Percentiles rank a stretch among this genome's conserved stretches.
phyloP scores from a whole-genome alignment of 2,113 vertebrate genomes.

The Urocolius indicus region DNA sequence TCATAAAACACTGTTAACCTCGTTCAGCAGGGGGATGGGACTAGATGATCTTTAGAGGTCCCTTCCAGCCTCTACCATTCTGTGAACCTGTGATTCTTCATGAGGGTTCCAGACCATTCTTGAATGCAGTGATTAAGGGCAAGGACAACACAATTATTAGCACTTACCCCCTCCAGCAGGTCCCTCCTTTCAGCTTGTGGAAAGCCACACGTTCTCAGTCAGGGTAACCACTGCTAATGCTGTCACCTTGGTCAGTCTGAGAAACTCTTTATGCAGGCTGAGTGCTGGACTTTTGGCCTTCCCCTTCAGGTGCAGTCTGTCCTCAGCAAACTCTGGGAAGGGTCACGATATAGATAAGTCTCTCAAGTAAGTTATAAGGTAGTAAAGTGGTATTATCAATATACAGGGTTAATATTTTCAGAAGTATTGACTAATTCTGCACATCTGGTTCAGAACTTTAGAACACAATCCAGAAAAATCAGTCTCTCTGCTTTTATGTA shows the following conservation, averaged over 20 bases:
- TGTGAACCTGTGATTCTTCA: too few relatives aligned
- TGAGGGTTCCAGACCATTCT: background rate
- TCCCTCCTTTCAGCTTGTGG: background rate
- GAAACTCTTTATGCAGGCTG: background rate
- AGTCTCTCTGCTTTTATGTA: background rate
- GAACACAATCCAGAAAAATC: background rate
- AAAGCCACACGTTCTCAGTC: rapidly evolving
- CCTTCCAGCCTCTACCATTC: too few relatives aligned
- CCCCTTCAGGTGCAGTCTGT: background rate
- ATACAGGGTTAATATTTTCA: background rate
- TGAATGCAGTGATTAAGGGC: background rate
- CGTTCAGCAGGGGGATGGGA: background rate
- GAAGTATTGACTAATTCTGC: background rate
- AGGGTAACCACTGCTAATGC: background rate
- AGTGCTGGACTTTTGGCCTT: conserved; percentile 27
- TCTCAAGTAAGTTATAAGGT: conserved; percentile 16
- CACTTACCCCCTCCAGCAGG: background rate
- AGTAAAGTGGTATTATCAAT: conserved; percentile 47
- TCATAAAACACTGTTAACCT: background rate
- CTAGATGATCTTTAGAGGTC: too few relatives aligned
- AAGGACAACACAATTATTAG: background rate
- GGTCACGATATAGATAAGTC: conserved; percentile 47
- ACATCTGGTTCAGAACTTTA: background rate
- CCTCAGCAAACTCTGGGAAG: conserved; percentile 26
- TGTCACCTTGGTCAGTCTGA: background rate